Percentiles rank a stretch among this genome's conserved stretches.
Conservation (phyloP, 2,888 invertebrate genomes). For the Ptychoptera albimana region DNA sequence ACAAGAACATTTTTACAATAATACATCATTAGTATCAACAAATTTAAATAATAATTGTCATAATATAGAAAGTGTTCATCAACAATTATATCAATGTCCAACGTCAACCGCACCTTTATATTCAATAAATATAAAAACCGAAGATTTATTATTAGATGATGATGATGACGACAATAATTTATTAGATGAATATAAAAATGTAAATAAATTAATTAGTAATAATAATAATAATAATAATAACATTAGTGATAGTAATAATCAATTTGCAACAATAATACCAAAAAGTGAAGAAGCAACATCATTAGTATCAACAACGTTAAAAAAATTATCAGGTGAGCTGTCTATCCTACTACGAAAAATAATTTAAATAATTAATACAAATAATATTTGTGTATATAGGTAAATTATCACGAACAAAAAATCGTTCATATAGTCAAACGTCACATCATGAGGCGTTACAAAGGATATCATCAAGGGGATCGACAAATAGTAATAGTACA, state of each 20-base stretch:
- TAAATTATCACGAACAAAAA: constrained; percentile 3
- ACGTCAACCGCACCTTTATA: too few species aligned
- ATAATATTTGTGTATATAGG: background rate
- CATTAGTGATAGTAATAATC: background rate
- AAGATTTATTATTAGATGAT: too few species aligned
- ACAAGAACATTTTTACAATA: constrained; percentile 8
- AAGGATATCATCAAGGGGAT: constrained; percentile 33
- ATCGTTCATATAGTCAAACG: constrained; percentile 13
- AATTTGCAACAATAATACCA: background rate
- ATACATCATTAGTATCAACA: too few species aligned
- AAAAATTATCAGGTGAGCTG: too few species aligned
- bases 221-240: background rate
- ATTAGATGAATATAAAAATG: too few species aligned
- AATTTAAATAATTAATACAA: background rate
- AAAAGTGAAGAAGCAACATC: too few species aligned
- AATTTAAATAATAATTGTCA: too few species aligned
- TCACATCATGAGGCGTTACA: constrained; percentile 39
- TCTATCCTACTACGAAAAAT: background rate
- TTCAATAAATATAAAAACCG: too few species aligned
- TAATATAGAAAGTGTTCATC: background rate
- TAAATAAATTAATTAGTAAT: background rate
- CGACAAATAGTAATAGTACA: background rate
- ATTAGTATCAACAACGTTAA: too few species aligned
- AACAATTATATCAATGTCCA: background rate
- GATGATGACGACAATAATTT: too few species aligned